Conservation (phyloP, 2,797 vertebrate genomes). For the Sciaenops ocellatus region DNA sequence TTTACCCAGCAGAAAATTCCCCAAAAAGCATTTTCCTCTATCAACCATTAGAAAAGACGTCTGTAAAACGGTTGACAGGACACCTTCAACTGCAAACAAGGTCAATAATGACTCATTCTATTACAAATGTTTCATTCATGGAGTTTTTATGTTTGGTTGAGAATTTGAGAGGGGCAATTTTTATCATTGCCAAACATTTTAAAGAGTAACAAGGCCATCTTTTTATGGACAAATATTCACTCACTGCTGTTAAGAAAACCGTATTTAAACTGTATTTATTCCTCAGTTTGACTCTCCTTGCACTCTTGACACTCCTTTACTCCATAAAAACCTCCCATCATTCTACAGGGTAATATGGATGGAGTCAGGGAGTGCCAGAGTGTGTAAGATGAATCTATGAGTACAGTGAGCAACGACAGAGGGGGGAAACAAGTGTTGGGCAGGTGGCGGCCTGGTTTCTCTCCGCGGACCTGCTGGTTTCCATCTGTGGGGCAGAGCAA, state of each 20-base stretch:
- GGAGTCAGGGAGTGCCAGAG: neutral
- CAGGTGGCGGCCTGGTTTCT: conserved; percentile 54
- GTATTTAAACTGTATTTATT: too few relatives aligned
- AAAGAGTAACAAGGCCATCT: neutral
- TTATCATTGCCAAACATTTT: neutral
- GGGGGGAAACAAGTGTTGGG: neutral
- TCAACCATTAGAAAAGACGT: too few relatives aligned
- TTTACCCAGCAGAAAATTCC: too few relatives aligned
- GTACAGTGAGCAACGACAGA: neutral
- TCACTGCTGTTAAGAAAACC: neutral
- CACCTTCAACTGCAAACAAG: too few relatives aligned
- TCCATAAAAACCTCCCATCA: conserved; percentile 22
- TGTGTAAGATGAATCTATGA: neutral
- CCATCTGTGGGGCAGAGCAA: conserved; percentile 35
- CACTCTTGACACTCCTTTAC: neutral
- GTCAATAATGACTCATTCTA: too few relatives aligned
- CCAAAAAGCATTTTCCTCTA: too few relatives aligned
- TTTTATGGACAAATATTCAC: neutral
- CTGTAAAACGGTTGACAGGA: too few relatives aligned
- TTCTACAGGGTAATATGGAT: neutral
- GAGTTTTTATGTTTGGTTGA: too few relatives aligned
- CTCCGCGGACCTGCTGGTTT: conserved; percentile 38
- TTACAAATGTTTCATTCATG: too few relatives aligned
- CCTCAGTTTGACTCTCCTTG: neutral
- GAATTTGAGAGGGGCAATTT: too few relatives aligned